Evolutionary conservation across 2,113 vertebrate species (phyloP).

Genomic region (Chloropsis cyanopogon): DNA sequence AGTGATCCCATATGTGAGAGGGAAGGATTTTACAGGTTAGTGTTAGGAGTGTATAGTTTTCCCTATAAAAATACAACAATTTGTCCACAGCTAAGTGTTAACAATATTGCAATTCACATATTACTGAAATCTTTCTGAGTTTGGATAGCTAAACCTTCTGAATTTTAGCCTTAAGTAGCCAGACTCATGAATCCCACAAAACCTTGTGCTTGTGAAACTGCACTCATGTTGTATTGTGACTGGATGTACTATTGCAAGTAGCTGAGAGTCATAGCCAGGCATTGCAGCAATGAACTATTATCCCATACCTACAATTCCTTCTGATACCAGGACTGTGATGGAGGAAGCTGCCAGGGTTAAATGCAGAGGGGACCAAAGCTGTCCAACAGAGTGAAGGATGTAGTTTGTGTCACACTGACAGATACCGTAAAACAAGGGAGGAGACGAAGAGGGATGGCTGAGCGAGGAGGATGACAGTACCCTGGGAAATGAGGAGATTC

Average conservation of each 20-base stretch:
- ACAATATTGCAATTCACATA: neutral
- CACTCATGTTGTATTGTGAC: neutral
- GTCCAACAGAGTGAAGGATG: neutral
- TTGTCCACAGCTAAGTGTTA: neutral
- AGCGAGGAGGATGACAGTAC: neutral
- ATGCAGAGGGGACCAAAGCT: neutral
- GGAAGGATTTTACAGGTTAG: neutral
- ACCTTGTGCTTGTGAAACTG: neutral
- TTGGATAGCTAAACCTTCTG: neutral
- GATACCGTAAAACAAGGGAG: neutral
- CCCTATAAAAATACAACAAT: neutral
- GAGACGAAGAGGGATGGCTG: neutral
- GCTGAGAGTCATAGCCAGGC: neutral
- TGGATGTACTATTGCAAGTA: neutral
- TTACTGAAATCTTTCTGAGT: neutral
- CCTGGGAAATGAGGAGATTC: neutral
- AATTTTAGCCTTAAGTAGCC: neutral
- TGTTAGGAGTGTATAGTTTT: neutral
- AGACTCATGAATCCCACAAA: neutral
- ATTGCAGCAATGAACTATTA: neutral
- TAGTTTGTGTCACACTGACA: neutral
- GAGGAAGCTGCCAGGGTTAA: neutral
- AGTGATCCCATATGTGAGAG: neutral
- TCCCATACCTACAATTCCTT: neutral
- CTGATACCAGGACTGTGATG: neutral